Conservation (phyloP, 2,797 vertebrate species). For the Brachymystax lenok region DNA sequence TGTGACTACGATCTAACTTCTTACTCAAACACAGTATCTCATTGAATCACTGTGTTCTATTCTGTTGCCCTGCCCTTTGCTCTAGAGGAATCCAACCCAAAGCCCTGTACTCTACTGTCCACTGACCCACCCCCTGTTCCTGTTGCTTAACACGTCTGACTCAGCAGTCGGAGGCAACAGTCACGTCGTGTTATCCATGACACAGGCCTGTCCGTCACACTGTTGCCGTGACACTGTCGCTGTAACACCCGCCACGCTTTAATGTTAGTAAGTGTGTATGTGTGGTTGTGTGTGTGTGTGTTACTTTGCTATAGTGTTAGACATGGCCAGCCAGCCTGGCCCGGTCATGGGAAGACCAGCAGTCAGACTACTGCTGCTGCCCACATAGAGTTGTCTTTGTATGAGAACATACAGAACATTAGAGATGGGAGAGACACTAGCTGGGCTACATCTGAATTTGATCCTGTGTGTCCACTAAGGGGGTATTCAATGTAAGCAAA, state of each 20-base stretch:
- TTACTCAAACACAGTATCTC: too few species aligned
- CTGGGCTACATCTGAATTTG: conserved; percentile 52
- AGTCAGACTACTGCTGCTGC: conserved; percentile 36
- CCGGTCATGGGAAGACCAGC: conserved; percentile 67
- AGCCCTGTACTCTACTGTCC: background rate
- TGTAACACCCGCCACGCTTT: background rate
- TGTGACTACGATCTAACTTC: conserved; percentile 32
- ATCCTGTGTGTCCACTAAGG: conserved; percentile 70
- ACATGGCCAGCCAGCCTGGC: conserved; percentile 43
- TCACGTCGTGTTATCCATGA: conserved; percentile 60
- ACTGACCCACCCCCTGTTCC: background rate
- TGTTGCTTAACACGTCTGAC: conserved; percentile 32
- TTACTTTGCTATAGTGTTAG: conserved; percentile 30
- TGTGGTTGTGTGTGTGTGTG: background rate
- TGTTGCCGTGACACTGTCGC: conserved; percentile 36
- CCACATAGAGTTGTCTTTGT: conserved; percentile 66
- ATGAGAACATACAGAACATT: conserved; percentile 46
- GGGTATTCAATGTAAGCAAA: conserved; percentile 59
- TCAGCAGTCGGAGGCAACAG: conserved; percentile 39
- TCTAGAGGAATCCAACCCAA: background rate
- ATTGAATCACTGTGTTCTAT: too few species aligned
- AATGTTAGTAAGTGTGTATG: background rate
- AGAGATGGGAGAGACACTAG: background rate
- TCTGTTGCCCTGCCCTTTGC: background rate
- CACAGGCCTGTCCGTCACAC: conserved; percentile 49